These are phyloP conservation scores for Platysternon megacephalum DNA, from an alignment of 2,113 vertebrate genomes.

Conservation along the genomic window DNA sequence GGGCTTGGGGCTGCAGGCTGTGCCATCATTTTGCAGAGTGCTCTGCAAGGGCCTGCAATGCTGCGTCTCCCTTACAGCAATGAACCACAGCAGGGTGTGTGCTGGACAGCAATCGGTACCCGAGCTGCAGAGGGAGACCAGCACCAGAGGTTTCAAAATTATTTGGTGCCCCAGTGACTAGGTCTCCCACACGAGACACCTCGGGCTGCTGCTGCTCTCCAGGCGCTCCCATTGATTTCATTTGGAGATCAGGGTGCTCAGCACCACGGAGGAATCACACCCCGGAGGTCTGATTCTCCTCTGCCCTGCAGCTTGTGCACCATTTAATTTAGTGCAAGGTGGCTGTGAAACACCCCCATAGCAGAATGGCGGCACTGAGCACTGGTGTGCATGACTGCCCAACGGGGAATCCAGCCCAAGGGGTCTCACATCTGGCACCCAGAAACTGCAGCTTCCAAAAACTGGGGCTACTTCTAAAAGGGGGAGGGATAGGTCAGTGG, in stretches of 20 bases:
- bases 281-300: not conserved
- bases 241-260: not conserved
- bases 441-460: not conserved
- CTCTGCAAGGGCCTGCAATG: not conserved
- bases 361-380: accelerated
- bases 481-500: no score
- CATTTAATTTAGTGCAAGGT: not conserved
- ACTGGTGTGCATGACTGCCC: not conserved
- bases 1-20: not conserved
- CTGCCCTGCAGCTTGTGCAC: not conserved
- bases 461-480: not conserved
- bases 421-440: not conserved
- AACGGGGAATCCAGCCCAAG: not conserved
- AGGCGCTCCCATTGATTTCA: not conserved
- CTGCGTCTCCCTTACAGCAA: constrained; percentile 13
- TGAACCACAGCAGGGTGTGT: not conserved
- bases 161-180: not conserved
- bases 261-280: not conserved
- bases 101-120: not conserved
- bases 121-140: not conserved
- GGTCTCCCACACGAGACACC: not conserved
- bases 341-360: not conserved
- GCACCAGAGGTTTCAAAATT: not conserved
- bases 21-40: not conserved
- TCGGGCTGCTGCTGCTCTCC: not conserved